Evolutionary conservation across 2,888 invertebrate genomes (phyloP).

Genomic region (Tinea semifulvella): DNA sequence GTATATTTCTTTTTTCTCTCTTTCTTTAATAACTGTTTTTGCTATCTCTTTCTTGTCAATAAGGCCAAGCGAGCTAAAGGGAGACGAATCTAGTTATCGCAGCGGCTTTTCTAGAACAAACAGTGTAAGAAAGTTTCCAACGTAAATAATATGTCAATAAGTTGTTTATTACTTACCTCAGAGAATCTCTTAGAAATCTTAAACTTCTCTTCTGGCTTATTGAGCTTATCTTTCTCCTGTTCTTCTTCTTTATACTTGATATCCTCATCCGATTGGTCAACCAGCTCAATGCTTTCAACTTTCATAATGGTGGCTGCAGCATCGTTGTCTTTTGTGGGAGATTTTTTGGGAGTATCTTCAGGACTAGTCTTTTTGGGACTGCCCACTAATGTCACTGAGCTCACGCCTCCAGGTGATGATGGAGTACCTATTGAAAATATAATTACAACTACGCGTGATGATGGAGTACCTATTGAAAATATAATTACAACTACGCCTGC

Average conservation of each 20-base stretch:
- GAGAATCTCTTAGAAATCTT: constrained; percentile 57
- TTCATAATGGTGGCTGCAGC: constrained; percentile 38
- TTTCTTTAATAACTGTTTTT: too few relatives aligned
- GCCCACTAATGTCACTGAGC: constrained; percentile 77
- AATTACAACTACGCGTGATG: constrained; percentile 70
- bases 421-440: constrained; percentile 50
- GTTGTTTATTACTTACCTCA: constrained; percentile 31
- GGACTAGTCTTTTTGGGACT: constrained; percentile 56
- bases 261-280: constrained; percentile 56
- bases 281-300: constrained; percentile 54
- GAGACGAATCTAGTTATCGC: too few relatives aligned
- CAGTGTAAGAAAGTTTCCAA: not conserved
- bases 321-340: constrained; percentile 43
- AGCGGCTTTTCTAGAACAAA: too few relatives aligned
- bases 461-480: constrained; percentile 56
- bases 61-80: too few relatives aligned
- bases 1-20: too few relatives aligned
- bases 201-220: constrained; percentile 49
- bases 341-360: constrained; percentile 33
- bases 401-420: constrained; percentile 77
- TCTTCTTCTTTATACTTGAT: constrained; percentile 32
- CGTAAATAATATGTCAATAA: not conserved
- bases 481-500: constrained; percentile 67
- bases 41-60: too few relatives aligned
- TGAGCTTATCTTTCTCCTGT: constrained; percentile 24